Base-by-base conservation (phyloP, 2,888 invertebrate species). In the Xestia c-nigrum region DNA sequence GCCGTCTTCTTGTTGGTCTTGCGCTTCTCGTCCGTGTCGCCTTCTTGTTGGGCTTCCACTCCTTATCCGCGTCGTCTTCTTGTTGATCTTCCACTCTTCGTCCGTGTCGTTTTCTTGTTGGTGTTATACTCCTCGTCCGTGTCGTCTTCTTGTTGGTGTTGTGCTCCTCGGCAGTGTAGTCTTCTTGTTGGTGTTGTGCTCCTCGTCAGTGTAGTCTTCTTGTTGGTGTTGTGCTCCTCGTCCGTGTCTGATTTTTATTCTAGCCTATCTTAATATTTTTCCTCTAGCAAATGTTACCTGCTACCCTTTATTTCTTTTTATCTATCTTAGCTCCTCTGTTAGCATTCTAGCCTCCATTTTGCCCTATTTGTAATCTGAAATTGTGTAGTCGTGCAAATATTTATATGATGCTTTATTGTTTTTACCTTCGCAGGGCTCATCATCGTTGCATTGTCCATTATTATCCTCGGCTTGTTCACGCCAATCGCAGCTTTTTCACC, bases 271-370 rank as follows among this genome's bases (percentile, higher is more conserved):
- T n/a, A 19, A 63, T n/a, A 38, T 57, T 77, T 50, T 83, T 83
- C 83, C 83, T 78, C 68, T 68, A 24, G 79, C 79, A 43, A 47
- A 21, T 50, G n/a, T 79, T 79, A 79, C 79, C 79, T 83, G 67
- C 67, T 63, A 43, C 47, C 47, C 52, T 55, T 78, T 31, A 52
- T 31, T 40, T 21, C 21, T 24, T 66, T 19, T 16, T 16, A 5
- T 63, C 21, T 3, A 31, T 31, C 31, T 31, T 31, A 3, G 31
- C 31, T 31, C 31, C 31, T 31, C 31, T 31, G 31, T 31, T 31
- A 31, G 31, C 31, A 31, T 31, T 31, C 31, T 31, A 31, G n/a
- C 55, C 43, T 66, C 47, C 6, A 10, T 31, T 31, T 55, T 43
- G 31, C 40, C 47, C 21, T 55, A 31, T 52, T 61, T 2, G 1